Evolutionary conservation across 2,888 invertebrate genomes (phyloP), one percentile per base, ranked within the genome.

Genomic region (Apotomis turbidana): DNA sequence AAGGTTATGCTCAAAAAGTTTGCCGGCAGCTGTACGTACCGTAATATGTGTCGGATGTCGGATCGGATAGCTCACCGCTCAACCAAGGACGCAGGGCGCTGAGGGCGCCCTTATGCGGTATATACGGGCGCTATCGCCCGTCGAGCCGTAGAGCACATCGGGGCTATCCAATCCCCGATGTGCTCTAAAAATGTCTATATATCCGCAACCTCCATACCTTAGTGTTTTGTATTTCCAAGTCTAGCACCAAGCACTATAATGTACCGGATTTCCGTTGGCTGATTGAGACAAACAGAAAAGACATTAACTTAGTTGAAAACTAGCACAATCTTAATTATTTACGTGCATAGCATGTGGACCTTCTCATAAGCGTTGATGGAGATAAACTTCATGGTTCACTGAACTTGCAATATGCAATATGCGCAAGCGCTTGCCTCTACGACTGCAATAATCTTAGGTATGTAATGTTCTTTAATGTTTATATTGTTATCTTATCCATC

Each of bases 371-470:
- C 12, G 46, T 12, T 52, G 4, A 41, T 38, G 49, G 62, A 62
- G 63, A 63, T 63, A 63, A 27, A 63, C 52, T 63, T 52, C 52
- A 54, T 54, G 63, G 52, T 8, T 54, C 41, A 61, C 10, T 62
- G 61, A 27, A 46, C 38, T n/a, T 62, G 52, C 52, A 10, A 41
- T 63, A 49, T n/a, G 10, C 10, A 63, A 41, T 52, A 63, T 63
- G 9, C 36, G 49, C 62, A 12, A 51, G 9, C 12, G 0, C 49
- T 49, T 49, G 49, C 49, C 49, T 49, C 49, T 9, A 10, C 51
- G 36, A n/a, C 36, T 46, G 13, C 13, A n/a, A 12, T 13, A 36
- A 13, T 38, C 41, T 63, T 63, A n/a, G n/a, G n/a, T n/a, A 63
- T 63, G 51, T 63, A 63, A 63, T 52, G 52, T 63, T 27, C 62